Base-by-base conservation (phyloP, 2,113 vertebrate genomes). In the Lycocorax pyrrhopterus region DNA sequence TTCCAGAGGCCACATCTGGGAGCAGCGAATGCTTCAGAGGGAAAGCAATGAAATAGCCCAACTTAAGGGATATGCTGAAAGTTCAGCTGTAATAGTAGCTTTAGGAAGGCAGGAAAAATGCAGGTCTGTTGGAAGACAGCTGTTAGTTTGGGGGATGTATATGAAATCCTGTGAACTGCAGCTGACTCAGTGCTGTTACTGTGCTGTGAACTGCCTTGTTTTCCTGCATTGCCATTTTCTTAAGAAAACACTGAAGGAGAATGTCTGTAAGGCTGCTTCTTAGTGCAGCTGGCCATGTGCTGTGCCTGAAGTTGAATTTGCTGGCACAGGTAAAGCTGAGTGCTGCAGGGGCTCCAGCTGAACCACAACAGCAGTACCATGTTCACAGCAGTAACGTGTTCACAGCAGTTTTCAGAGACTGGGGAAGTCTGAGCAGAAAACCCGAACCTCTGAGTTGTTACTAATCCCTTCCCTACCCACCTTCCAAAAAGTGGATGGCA, bases 331-430 rank as follows among this genome's bases (percentile, higher is more conserved):
- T 86, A 26, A 71, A 88, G 8, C 17, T 23, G 64, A 51, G 29
- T 25, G 8, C 17, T 89, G 47, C 64, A 56, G 32, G 37, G 46
- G 66, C 37, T 51, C 44, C 49, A 16, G 18, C 30, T 80, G 76
- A 52, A 41, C 64, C 47, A 35, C 1, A 1, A 11, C 46, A 20
- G 27, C 63, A 71, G 29, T 17, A 12, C 16, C 0, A 0, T 16
- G 41, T n/a, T 56, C 71, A 12, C 44, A 20, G 26, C 62, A 69
- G 25, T 17, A 12, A 20, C 0, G 0, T 18, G 39, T 33, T 55
- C 72, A 37, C 20, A 26, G 68, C 29, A 83, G 19, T 77, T 63
- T 82, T 51, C 47, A 73, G 62, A 46, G 41, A 23, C 7, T 29
- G 23, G 18, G 21, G 21, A 86, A 62, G 16, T 33, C 59, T 0